These are phyloP conservation scores for Zosterops lateralis DNA, from an alignment of 2,113 vertebrate genomes.

Conservation along the genomic window DNA sequence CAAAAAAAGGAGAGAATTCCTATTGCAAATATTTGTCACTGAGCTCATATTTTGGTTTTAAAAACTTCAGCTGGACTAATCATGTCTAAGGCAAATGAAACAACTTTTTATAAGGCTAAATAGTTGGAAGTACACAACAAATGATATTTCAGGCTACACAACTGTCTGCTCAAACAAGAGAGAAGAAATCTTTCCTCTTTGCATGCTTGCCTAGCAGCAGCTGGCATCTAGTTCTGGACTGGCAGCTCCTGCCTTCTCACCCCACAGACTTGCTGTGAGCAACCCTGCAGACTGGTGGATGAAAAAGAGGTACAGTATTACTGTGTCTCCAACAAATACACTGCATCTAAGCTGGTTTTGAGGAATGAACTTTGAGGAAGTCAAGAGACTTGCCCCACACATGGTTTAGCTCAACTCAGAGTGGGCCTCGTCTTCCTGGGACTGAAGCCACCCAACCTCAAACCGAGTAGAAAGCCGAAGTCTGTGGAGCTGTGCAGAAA, in stretches of 20 bases:
- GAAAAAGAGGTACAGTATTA: background rate
- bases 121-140: background rate
- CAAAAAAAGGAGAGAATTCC: background rate
- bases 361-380: background rate
- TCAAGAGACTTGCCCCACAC: fast-evolving
- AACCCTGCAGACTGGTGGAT: background rate
- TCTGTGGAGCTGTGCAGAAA: background rate
- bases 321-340: background rate
- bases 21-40: background rate
- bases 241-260: background rate
- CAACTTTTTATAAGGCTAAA: background rate
- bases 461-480: fast-evolving
- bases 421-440: background rate
- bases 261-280: background rate
- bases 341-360: background rate
- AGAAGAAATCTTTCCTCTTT: background rate
- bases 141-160: background rate
- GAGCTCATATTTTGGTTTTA: background rate
- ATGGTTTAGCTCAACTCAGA: background rate
- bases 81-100: background rate
- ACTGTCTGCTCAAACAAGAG: background rate
- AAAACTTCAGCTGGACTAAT: background rate
- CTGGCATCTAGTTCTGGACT: background rate
- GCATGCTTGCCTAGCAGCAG: background rate
- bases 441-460: background rate